Conservation (phyloP, 2,113 vertebrate species). For the Dasypus novemcinctus region DNA sequence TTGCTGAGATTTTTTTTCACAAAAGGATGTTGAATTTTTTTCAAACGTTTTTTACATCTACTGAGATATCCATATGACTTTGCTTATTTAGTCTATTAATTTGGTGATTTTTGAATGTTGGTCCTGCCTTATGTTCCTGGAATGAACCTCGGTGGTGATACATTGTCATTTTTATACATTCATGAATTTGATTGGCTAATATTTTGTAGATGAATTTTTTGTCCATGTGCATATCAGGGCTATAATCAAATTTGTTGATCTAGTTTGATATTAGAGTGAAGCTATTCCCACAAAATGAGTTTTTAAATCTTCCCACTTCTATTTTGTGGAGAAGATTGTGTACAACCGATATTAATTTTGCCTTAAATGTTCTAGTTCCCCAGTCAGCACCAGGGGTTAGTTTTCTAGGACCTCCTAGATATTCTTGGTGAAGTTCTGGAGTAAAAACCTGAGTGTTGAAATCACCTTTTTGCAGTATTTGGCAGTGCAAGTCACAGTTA, state of each 20-base stretch:
- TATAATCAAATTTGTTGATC: background rate
- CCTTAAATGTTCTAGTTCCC: background rate
- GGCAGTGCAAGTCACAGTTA: background rate
- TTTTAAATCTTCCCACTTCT: background rate
- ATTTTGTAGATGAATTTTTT: background rate
- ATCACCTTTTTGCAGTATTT: background rate
- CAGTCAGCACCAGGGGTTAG: background rate
- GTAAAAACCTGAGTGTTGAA: background rate
- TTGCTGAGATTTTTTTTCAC: background rate
- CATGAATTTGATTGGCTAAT: background rate
- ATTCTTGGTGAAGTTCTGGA: background rate
- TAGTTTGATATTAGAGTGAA: background rate
- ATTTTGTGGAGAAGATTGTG: background rate
- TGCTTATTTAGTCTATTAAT: background rate
- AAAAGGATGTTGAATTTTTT: background rate
- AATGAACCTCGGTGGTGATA: background rate
- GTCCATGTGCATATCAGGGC: background rate
- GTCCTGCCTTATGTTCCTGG: background rate
- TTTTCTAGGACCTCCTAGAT: background rate
- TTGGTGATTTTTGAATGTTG: background rate
- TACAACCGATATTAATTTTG: background rate
- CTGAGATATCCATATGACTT: background rate
- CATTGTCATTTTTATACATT: background rate
- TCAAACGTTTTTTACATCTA: background rate
- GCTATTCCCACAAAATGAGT: background rate